A percentile compares a stretch with the other conserved stretches of the same genome.
Evolutionary conservation across 2,797 vertebrate genomes (phyloP).

Genomic region (Uromys caudimaculatus): DNA sequence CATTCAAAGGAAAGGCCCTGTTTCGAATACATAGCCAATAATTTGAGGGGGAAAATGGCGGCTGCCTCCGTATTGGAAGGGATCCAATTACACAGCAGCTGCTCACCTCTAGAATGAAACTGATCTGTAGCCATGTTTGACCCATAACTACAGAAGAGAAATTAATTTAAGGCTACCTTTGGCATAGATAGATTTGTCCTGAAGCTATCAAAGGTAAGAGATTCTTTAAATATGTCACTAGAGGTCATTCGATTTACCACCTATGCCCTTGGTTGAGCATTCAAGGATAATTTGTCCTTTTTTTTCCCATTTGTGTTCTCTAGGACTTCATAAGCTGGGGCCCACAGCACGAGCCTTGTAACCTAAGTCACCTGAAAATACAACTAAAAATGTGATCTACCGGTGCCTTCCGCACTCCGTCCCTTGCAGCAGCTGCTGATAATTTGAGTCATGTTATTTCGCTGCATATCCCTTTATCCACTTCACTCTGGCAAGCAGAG

Average conservation of each 20-base stretch:
- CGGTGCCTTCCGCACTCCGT: not conserved
- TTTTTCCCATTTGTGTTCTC: not conserved
- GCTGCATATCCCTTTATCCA: not conserved
- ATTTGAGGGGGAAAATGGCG: not conserved
- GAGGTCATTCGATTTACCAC: not conserved
- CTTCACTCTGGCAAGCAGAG: conserved; percentile 41
- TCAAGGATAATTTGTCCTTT: not conserved
- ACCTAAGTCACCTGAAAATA: conserved; percentile 48
- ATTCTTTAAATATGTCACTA: conserved; percentile 15
- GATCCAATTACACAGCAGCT: not conserved
- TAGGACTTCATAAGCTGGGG: not conserved
- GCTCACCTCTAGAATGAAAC: not conserved
- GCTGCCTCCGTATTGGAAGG: not conserved
- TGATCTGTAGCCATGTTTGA: not conserved
- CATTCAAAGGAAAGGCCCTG: not conserved
- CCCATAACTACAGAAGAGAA: not conserved
- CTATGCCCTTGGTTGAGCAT: not conserved
- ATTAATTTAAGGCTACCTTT: not conserved
- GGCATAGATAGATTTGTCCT: not conserved
- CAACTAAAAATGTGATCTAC: not conserved
- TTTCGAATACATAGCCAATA: not conserved
- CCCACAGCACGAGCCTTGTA: not conserved
- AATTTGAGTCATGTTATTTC: conserved; percentile 40
- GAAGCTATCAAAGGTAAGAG: not conserved
- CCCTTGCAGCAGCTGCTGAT: conserved; percentile 2